phyloP scores from a whole-genome alignment of 2,888 invertebrate species.

The Cosmorhoe ocellata region DNA sequence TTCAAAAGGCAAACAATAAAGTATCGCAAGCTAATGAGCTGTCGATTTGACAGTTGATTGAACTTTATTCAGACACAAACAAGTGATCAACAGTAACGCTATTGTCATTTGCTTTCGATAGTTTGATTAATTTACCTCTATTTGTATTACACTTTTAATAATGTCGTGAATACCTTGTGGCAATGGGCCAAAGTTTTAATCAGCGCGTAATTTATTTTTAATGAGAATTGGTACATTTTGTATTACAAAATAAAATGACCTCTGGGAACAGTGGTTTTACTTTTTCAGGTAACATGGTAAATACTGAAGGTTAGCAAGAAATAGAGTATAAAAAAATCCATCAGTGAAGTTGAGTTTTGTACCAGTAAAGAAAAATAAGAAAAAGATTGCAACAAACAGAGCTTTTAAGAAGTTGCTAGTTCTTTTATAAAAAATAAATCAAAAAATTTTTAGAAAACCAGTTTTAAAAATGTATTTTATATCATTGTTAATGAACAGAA shows the following conservation, averaged over 20 bases:
- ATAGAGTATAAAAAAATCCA: too few species aligned
- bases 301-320: too few species aligned
- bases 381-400: too few species aligned
- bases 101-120: slow-evolving; percentile 55
- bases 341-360: too few species aligned
- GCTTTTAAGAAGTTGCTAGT: too few species aligned
- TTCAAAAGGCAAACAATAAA: slow-evolving; percentile 23
- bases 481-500: not conserved
- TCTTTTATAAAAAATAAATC: too few species aligned
- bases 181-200: slow-evolving; percentile 29
- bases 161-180: slow-evolving; percentile 22
- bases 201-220: slow-evolving; percentile 23
- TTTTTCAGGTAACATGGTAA: too few species aligned
- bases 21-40: slow-evolving; percentile 58
- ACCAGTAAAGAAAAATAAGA: too few species aligned
- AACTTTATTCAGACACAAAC: slow-evolving; percentile 52
- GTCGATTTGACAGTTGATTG: slow-evolving; percentile 65
- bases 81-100: slow-evolving; percentile 50
- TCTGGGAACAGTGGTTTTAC: not conserved
- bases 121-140: slow-evolving; percentile 54
- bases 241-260: not conserved
- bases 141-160: slow-evolving; percentile 35
- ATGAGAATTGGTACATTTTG: not conserved
- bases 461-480: not conserved
- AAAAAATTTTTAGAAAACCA: too few species aligned